Conservation (phyloP, 2,113 vertebrate species). For the Miniopterus natalensis region DNA sequence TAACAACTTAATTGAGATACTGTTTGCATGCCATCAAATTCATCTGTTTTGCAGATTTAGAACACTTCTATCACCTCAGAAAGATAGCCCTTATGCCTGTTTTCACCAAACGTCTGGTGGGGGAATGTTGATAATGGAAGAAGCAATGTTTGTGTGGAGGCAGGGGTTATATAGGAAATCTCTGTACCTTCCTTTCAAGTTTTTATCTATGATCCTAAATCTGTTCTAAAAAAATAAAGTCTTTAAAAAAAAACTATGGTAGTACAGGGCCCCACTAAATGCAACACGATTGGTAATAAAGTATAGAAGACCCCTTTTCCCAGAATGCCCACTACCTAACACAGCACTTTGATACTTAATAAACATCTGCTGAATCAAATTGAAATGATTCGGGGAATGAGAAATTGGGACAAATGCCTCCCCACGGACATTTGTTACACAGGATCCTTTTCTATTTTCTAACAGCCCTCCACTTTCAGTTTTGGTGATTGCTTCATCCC, state of each 20-base stretch:
- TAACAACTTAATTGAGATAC: not conserved
- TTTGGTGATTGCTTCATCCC: not conserved
- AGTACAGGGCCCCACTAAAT: not conserved
- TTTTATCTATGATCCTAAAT: not conserved
- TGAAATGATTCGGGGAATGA: not conserved
- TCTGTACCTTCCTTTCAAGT: not conserved
- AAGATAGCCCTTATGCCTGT: not conserved
- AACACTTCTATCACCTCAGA: not conserved
- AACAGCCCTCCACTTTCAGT: not conserved
- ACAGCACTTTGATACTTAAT: not conserved
- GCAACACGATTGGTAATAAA: not conserved
- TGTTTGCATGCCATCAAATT: constrained; percentile 8
- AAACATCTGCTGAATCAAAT: not conserved
- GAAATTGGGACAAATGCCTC: not conserved
- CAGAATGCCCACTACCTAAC: not conserved
- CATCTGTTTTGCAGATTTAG: not conserved
- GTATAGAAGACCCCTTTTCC: not conserved
- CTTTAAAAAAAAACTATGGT: not conserved
- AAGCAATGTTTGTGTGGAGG: not conserved
- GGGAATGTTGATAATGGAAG: not conserved
- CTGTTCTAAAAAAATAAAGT: not conserved
- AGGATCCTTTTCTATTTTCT: not conserved
- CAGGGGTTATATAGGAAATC: not conserved
- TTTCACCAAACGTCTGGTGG: not conserved
- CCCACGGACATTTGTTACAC: not conserved